Percentiles rank a stretch among this genome's conserved stretches.
Evolutionary conservation across 2,888 invertebrate species (phyloP).

Genomic region (Aphidius colemani): DNA sequence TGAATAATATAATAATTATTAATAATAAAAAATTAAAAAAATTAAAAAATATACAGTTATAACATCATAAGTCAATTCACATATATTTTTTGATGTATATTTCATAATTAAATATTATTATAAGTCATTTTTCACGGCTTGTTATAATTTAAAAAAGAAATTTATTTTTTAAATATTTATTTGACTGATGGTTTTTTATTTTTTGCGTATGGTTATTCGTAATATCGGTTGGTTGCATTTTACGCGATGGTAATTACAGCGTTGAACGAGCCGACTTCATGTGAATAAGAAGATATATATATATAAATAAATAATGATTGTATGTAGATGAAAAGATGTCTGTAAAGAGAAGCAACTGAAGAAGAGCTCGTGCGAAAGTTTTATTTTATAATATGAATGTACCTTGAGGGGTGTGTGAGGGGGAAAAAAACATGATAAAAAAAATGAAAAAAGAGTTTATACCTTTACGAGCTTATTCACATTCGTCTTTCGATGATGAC

Average conservation of each 20-base stretch:
- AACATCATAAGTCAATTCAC: too few relatives aligned
- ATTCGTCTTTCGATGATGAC: constrained; percentile 27
- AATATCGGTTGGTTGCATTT: constrained; percentile 12
- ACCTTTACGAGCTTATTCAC: constrained; percentile 29
- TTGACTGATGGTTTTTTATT: background rate
- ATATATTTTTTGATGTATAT: too few relatives aligned
- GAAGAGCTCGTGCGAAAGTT: constrained; percentile 9
- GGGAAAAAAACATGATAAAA: too few relatives aligned
- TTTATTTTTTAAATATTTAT: too few relatives aligned
- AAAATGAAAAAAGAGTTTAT: background rate
- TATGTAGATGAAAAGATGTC: too few relatives aligned
- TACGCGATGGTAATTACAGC: constrained; percentile 25
- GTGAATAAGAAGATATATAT: background rate
- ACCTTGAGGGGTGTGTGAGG: too few relatives aligned
- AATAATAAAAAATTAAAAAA: too few relatives aligned
- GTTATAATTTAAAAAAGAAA: too few relatives aligned
- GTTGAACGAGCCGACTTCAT: constrained; percentile 12
- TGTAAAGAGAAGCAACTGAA: background rate
- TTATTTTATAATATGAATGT: constrained; percentile 2
- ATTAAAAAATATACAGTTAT: too few relatives aligned
- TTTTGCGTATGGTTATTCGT: background rate
- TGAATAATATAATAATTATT: too few relatives aligned
- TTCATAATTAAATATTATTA: too few relatives aligned
- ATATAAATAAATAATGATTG: background rate
- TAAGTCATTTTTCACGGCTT: too few relatives aligned